Evolutionary conservation across 2,797 vertebrate genomes (phyloP).

Genomic region (Rhinoraja longicauda): DNA sequence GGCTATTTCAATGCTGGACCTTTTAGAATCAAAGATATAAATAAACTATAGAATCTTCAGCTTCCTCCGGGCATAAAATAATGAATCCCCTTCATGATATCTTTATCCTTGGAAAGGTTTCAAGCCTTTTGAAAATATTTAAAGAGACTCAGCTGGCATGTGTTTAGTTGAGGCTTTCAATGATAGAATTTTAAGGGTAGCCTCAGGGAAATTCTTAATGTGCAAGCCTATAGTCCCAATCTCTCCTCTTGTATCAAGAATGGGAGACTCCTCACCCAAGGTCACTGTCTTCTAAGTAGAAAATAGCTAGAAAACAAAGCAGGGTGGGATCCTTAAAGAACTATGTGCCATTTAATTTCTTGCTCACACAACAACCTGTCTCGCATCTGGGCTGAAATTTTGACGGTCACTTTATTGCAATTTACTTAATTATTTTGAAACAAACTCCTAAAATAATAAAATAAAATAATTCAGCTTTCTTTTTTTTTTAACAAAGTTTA

Average conservation of each 20-base stretch:
- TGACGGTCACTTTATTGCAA: neutral
- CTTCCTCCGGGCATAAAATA: neutral
- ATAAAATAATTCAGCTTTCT: neutral
- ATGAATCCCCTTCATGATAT: neutral
- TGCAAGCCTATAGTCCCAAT: neutral
- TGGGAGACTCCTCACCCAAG: neutral
- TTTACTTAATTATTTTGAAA: neutral
- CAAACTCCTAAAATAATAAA: neutral
- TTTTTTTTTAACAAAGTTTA: no score
- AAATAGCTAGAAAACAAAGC: neutral
- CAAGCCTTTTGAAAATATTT: neutral
- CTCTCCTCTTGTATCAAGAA: neutral
- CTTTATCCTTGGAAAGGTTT: neutral
- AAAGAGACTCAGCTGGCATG: neutral
- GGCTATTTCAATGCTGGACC: neutral
- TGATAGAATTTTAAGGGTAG: neutral
- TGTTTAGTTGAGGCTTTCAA: neutral
- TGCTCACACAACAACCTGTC: neutral
- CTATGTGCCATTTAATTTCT: neutral
- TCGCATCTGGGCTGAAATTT: neutral
- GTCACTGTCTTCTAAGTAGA: neutral
- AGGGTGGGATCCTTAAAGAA: neutral
- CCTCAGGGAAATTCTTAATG: neutral
- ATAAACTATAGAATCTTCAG: neutral
- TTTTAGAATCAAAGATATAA: neutral